Evolutionary conservation across 2,888 invertebrate genomes (phyloP), one percentile per base, ranked within the genome.

Genomic region (Eupithecia pulchellata): DNA sequence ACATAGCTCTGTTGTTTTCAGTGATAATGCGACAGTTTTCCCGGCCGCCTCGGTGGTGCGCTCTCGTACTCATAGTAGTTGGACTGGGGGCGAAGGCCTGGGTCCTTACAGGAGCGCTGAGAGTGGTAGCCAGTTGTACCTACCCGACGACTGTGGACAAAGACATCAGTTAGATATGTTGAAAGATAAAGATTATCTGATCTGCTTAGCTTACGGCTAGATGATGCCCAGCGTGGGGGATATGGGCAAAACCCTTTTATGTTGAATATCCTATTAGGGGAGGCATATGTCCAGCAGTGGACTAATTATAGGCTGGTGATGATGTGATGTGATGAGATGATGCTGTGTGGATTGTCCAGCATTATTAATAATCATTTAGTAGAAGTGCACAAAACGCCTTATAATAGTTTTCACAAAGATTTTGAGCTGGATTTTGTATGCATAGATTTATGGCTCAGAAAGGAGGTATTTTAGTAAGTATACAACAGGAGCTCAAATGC

Each of bases 11-110:
- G 52, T 25, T 0, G 29, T 32, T 14, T 32, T 89, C 84, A 95
- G 88, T 93, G 94, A 84, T 92, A 95, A 77, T 95, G 95, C 30
- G 96, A 91, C 4, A 93, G 89, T 72, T 93, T 93, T 62, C 92
- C 93, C 0, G 93, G 91, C 14, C 92, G 77, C 17, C 93, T 77
- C 17, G 92, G 92, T 42, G 97, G 97, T 39, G 97, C 96, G 78
- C 96, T 97, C 88, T 97, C 97, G 89, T 97, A 97, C 89, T 98
- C 97, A 89, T 97, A 97, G 90, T 96, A 97, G 90, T 97, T 97
- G 73, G 97, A 97, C 74, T 96, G 96, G 6, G 97, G 97, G 25
- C 97, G 95, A 64, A 94, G 80, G 89, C 95, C 93, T 52, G 89
- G 86, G 70, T 92, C 93, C 75, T 95, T 95, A 84, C 95, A 94